Conservation (phyloP, 2,113 vertebrate species). For the Apeltes quadracus region DNA sequence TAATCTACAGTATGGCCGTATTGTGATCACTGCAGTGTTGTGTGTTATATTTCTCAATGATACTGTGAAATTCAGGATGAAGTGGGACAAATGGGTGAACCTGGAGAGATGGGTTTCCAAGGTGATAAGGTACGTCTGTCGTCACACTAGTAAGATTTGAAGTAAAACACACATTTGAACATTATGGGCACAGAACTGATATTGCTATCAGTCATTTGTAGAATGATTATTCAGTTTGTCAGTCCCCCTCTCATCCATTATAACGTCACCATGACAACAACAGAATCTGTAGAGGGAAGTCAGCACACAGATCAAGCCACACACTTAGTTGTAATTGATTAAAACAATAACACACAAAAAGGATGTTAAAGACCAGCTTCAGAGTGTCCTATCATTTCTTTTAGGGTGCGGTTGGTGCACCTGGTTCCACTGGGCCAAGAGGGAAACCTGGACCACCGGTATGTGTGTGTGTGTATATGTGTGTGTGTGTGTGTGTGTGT, state of each 20-base stretch:
- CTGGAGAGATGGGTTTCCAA: conserved; percentile 90
- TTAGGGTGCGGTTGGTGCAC: conserved; percentile 87
- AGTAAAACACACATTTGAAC: not conserved
- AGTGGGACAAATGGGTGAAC: conserved; percentile 87
- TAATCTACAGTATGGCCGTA: conserved; percentile 1
- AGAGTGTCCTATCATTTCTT: conserved; percentile 47
- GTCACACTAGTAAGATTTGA: conserved; percentile 9
- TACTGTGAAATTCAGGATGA: conserved; percentile 88
- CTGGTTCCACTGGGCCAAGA: conserved; percentile 87
- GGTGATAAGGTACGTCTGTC: conserved; percentile 90
- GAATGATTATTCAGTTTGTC: not conserved
- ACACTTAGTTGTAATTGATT: not conserved
- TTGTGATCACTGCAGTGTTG: conserved; percentile 42
- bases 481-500: conserved; percentile 35
- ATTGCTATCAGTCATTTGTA: not conserved
- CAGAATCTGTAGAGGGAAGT: not conserved
- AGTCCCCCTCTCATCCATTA: not conserved
- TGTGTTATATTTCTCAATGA: conserved; percentile 81
- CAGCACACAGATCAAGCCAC: conserved; percentile 2
- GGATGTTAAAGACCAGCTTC: not conserved
- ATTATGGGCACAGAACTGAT: not conserved
- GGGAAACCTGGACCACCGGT: conserved; percentile 92
- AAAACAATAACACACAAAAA: not conserved
- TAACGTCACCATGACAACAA: not conserved
- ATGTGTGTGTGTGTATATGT: conserved; percentile 71